Conservation (phyloP, 2,888 invertebrate species). For the Osedax frankpressi region DNA sequence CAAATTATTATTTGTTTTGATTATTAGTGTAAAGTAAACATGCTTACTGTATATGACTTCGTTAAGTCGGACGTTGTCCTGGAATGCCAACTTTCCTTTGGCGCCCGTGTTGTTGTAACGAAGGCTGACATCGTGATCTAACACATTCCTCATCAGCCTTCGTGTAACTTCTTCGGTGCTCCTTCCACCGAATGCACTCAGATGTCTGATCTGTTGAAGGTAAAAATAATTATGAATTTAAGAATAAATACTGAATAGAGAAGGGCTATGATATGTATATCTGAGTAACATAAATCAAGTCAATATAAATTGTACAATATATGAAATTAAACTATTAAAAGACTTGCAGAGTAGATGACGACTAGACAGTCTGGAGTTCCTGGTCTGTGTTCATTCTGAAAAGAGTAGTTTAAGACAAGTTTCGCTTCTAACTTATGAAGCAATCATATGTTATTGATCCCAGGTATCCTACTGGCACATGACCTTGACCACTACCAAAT, state of each 20-base stretch:
- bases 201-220: neutral
- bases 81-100: neutral
- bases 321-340: neutral
- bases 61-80: neutral
- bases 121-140: conserved; percentile 3
- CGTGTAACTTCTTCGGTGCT: neutral
- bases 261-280: neutral
- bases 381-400: neutral
- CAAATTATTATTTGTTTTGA: neutral
- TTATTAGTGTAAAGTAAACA: neutral
- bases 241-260: neutral
- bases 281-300: neutral
- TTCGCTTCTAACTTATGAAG: neutral
- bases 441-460: neutral
- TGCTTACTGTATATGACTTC: conserved; percentile 3
- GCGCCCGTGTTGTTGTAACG: neutral
- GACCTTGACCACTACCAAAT: too few relatives aligned
- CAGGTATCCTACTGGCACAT: neutral
- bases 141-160: neutral
- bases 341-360: neutral
- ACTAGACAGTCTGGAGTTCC: neutral
- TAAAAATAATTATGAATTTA: neutral
- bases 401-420: neutral
- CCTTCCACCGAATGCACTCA: neutral
- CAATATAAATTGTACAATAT: neutral